Evolutionary conservation across 2,888 invertebrate genomes (phyloP).

Genomic region (Schizotus pectinicornis): DNA sequence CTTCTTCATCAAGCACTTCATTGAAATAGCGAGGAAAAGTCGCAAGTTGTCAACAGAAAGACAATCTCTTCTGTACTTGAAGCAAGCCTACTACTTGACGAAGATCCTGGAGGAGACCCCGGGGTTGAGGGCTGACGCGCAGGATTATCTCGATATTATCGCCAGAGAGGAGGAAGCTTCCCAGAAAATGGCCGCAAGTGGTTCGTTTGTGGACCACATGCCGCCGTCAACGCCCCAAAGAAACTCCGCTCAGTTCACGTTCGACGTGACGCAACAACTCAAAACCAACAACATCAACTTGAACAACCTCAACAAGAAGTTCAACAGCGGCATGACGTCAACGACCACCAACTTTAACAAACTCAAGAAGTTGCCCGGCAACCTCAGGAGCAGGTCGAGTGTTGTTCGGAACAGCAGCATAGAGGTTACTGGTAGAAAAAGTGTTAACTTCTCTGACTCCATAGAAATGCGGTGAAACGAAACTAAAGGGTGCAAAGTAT

Average conservation of each 20-base stretch:
- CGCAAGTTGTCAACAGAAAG: conserved; percentile 66
- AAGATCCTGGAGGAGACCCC: conserved; percentile 66
- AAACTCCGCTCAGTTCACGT: conserved; percentile 31
- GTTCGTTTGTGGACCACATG: conserved; percentile 11
- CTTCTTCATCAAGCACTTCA: conserved; percentile 75
- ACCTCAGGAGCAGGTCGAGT: conserved; percentile 6
- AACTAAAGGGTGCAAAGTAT: neutral
- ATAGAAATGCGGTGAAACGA: conserved; percentile 7
- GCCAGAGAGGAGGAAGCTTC: conserved; percentile 61
- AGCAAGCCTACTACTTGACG: conserved; percentile 72
- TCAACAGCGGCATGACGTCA: conserved; percentile 4
- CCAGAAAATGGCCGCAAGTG: conserved; percentile 57
- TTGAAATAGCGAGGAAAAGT: conserved; percentile 72
- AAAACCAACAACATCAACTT: conserved; percentile 30
- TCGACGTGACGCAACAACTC: conserved; percentile 30
- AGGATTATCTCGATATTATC: conserved; percentile 64
- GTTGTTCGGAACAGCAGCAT: neutral
- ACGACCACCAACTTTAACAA: conserved; percentile 12
- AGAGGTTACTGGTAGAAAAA: conserved; percentile 5
- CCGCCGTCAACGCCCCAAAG: conserved; percentile 38
- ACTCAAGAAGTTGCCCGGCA: conserved; percentile 17
- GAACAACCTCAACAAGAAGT: conserved; percentile 25
- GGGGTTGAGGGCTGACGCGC: conserved; percentile 63
- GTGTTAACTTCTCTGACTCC: conserved; percentile 16
- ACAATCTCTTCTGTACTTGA: conserved; percentile 71